Conservation (phyloP, 2,797 vertebrate genomes). For the Coregonus suidteri region DNA sequence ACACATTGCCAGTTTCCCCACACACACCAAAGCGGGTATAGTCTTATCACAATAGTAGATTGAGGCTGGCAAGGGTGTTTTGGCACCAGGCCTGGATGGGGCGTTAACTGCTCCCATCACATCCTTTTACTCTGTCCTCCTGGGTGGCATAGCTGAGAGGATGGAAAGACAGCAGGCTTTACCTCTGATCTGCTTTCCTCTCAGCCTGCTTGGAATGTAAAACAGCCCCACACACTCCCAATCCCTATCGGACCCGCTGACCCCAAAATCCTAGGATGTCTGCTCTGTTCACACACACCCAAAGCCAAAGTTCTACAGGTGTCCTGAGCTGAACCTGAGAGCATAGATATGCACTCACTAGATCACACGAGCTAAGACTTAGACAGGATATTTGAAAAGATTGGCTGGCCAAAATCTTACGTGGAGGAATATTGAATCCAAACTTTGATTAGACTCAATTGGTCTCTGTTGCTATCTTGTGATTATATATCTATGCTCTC, state of each 20-base stretch:
- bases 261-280: slow-evolving; percentile 5
- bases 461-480: neutral
- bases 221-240: neutral
- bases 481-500: slow-evolving; percentile 3
- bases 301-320: neutral
- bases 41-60: neutral
- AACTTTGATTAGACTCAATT: neutral
- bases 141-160: neutral
- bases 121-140: neutral
- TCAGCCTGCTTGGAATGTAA: neutral
- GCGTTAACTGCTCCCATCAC: neutral
- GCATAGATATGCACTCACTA: neutral
- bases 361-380: neutral
- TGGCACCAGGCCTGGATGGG: neutral
- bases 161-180: neutral
- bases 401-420: too few relatives aligned
- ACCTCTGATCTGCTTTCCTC: neutral
- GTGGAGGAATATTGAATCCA: neutral
- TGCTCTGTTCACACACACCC: neutral
- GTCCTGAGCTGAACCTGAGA: neutral
- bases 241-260: slow-evolving; percentile 2
- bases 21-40: neutral
- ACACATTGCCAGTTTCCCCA: neutral
- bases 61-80: neutral
- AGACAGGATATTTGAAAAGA: neutral